Evolutionary conservation across 2,113 vertebrate species (phyloP).

Genomic region (Daboia siamensis): DNA sequence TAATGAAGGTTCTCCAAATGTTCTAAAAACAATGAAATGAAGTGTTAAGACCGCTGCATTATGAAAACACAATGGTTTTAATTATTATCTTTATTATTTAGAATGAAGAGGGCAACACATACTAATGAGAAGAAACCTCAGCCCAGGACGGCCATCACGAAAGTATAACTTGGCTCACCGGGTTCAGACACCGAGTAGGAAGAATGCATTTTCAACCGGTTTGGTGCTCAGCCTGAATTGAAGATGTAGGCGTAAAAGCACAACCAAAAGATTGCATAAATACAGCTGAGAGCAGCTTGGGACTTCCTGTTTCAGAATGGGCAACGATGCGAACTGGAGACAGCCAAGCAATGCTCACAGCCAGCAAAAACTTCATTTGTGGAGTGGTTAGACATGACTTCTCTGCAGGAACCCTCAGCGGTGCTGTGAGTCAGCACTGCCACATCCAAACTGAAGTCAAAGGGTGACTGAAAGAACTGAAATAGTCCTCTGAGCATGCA

Average conservation of each 20-base stretch:
- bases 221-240: conserved; percentile 26
- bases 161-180: conserved; percentile 53
- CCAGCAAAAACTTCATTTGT: conserved; percentile 68
- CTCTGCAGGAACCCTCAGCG: conserved; percentile 42
- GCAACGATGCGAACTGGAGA: conserved; percentile 62
- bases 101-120: conserved; percentile 75
- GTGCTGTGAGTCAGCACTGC: conserved; percentile 70
- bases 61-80: background rate
- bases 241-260: conserved; percentile 36
- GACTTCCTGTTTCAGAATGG: conserved; percentile 66
- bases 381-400: conserved; percentile 50
- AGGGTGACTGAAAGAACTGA: conserved; percentile 57
- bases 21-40: conserved; percentile 10
- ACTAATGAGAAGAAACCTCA: conserved; percentile 55
- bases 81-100: conserved; percentile 46
- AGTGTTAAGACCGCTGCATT: conserved; percentile 6
- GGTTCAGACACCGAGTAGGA: conserved; percentile 25
- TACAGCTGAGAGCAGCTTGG: conserved; percentile 63
- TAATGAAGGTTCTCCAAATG: conserved; percentile 22
- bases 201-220: conserved; percentile 16
- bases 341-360: conserved; percentile 60
- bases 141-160: conserved; percentile 46
- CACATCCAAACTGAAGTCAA: conserved; percentile 62
- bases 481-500: conserved; percentile 59
- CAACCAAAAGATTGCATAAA: conserved; percentile 64